A percentile compares a stretch with the other conserved stretches of the same genome.
Evolutionary conservation across 2,113 vertebrate species (phyloP).

Genomic region (Carassius gibelio): DNA sequence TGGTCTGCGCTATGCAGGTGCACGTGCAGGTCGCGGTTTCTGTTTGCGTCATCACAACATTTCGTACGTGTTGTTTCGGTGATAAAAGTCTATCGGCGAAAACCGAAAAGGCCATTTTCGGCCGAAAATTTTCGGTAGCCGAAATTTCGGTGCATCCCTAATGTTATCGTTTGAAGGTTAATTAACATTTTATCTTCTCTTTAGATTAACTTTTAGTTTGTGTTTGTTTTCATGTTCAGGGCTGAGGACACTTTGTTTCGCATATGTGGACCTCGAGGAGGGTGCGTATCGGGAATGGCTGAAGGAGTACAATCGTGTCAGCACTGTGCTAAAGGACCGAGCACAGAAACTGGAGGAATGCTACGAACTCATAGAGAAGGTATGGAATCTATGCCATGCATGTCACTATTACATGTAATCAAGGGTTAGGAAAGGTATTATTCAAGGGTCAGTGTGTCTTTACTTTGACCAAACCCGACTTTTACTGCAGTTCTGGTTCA

Average conservation of each 20-base stretch:
- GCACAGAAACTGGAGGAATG: conserved; percentile 90
- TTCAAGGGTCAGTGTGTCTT: neutral
- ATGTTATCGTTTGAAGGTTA: neutral
- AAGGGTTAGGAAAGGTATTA: neutral
- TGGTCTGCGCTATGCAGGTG: too few relatives aligned
- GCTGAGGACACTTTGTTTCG: conserved; percentile 91
- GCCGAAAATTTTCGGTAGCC: too few relatives aligned
- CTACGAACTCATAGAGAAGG: conserved; percentile 96
- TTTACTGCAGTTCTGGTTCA: neutral
- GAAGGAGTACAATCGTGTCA: conserved; percentile 82
- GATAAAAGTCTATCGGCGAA: too few relatives aligned
- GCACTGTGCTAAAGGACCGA: conserved; percentile 88
- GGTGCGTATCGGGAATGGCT: conserved; percentile 86
- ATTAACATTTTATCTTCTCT: neutral
- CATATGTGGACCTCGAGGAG: conserved; percentile 92
- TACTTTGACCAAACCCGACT: neutral
- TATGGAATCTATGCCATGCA: conserved; percentile 57
- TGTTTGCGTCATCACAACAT: too few relatives aligned
- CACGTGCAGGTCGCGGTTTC: too few relatives aligned
- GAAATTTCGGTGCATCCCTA: too few relatives aligned
- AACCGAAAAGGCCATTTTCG: too few relatives aligned
- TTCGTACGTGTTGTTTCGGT: too few relatives aligned
- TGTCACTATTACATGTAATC: neutral
- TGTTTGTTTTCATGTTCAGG: conserved; percentile 70
- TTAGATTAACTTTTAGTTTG: neutral